Percentiles rank a stretch among this genome's conserved stretches.
These are phyloP conservation scores for Esox masquinongy DNA, from an alignment of 2,797 vertebrate species.

Conservation along the genomic window DNA sequence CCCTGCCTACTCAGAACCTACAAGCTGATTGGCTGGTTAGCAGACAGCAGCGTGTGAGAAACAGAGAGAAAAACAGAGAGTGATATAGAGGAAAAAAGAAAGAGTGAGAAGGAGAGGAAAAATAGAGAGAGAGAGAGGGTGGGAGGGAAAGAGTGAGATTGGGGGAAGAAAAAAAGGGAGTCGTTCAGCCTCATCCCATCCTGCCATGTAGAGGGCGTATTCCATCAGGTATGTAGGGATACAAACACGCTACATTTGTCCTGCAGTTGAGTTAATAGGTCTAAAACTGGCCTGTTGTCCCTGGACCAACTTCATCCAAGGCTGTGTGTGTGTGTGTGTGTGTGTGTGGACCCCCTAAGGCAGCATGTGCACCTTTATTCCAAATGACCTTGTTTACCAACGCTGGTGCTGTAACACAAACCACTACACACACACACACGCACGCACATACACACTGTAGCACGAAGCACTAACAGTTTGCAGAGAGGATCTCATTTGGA, in stretches of 20 bases:
- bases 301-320: not conserved
- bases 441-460: not conserved
- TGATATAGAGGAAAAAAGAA: no score
- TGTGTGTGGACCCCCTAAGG: constrained; percentile 34
- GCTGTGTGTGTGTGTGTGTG: constrained; percentile 10
- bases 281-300: not conserved
- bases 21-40: constrained; percentile 23
- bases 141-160: no score
- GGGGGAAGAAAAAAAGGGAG: no score
- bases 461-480: constrained; percentile 53
- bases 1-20: constrained; percentile 1
- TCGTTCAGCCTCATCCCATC: not conserved
- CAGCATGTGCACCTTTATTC: constrained; percentile 73
- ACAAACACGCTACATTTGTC: not conserved
- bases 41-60: not conserved
- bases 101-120: no score
- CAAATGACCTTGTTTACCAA: constrained; percentile 81
- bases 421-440: constrained; percentile 25
- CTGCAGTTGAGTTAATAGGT: not conserved
- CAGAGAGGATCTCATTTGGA: constrained; percentile 71
- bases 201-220: not conserved
- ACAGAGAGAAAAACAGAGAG: no score
- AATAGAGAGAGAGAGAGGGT: no score
- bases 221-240: not conserved
- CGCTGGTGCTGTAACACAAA: constrained; percentile 48